phyloP scores from a whole-genome alignment of 2,113 vertebrate species.

The Conger conger region DNA sequence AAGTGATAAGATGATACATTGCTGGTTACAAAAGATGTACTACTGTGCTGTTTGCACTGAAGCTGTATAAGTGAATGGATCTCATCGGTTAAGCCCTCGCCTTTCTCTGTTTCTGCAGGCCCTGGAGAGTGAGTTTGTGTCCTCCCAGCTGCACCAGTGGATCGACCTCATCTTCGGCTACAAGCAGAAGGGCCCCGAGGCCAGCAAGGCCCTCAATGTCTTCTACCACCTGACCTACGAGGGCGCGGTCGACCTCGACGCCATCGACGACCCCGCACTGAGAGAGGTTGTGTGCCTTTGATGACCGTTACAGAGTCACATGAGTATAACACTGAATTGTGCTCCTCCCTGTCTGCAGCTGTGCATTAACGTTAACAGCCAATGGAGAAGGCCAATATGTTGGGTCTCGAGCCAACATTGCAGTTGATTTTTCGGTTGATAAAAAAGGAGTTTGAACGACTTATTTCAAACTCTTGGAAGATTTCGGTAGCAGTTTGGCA shows the following conservation, averaged over 20 bases:
- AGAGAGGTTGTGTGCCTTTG: slow-evolving; percentile 80
- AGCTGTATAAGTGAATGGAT: neutral
- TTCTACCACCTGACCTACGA: slow-evolving; percentile 98
- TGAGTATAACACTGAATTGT: no score
- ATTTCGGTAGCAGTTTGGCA: neutral
- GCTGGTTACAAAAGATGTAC: neutral
- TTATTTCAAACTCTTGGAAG: neutral
- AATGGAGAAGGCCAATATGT: no score
- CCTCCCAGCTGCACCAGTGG: slow-evolving; percentile 99
- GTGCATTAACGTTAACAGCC: no score
- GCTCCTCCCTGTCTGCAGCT: no score
- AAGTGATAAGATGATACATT: neutral
- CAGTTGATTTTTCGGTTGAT: neutral
- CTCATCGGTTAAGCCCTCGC: neutral
- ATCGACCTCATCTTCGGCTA: slow-evolving; percentile 98
- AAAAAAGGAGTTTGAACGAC: neutral
- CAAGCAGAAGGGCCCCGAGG: slow-evolving; percentile 97
- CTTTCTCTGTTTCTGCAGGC: slow-evolving; percentile 71
- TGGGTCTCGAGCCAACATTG: no score
- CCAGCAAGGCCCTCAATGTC: slow-evolving; percentile 87
- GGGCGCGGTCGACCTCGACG: slow-evolving; percentile 89
- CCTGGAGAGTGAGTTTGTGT: slow-evolving; percentile 97
- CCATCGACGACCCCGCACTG: slow-evolving; percentile 85
- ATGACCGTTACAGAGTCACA: neutral
- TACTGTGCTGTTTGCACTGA: neutral